Percentiles rank a stretch among this genome's conserved stretches.
Evolutionary conservation across 2,797 vertebrate species (phyloP).

Genomic region (Hippopotamyrus pictus): DNA sequence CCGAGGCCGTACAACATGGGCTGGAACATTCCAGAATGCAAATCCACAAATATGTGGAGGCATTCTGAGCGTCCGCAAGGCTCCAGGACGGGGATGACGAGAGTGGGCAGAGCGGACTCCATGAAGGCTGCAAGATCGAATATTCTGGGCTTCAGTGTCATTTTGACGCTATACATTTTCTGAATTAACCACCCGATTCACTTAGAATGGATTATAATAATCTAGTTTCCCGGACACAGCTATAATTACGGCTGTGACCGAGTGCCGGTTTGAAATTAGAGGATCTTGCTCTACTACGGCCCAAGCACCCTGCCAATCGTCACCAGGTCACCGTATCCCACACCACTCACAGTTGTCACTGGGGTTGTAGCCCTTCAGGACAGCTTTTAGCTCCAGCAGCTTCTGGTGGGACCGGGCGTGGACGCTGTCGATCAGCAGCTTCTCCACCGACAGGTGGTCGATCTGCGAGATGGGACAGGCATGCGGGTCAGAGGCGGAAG

Average conservation of each 20-base stretch:
- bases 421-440: conserved; percentile 95
- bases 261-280: neutral
- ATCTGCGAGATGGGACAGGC: conserved; percentile 62
- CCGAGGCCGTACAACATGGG: conserved; percentile 95
- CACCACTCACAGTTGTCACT: conserved; percentile 83
- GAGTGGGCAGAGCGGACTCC: conserved; percentile 88
- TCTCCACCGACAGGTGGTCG: conserved; percentile 95
- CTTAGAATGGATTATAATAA: neutral
- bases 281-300: neutral
- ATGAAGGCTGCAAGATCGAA: conserved; percentile 76
- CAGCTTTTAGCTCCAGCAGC: conserved; percentile 91
- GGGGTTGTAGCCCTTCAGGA: conserved; percentile 82
- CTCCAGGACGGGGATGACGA: conserved; percentile 91
- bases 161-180: neutral
- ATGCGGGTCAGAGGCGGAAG: neutral
- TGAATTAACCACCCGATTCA: neutral
- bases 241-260: neutral
- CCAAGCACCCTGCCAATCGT: neutral
- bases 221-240: neutral
- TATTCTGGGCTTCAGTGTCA: neutral
- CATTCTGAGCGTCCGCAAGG: conserved; percentile 94
- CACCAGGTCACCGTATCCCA: neutral
- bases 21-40: conserved; percentile 98
- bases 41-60: conserved; percentile 94
- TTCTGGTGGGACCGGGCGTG: conserved; percentile 96